Evolutionary conservation across 2,113 vertebrate species (phyloP).

Genomic region (Junco hyemalis): DNA sequence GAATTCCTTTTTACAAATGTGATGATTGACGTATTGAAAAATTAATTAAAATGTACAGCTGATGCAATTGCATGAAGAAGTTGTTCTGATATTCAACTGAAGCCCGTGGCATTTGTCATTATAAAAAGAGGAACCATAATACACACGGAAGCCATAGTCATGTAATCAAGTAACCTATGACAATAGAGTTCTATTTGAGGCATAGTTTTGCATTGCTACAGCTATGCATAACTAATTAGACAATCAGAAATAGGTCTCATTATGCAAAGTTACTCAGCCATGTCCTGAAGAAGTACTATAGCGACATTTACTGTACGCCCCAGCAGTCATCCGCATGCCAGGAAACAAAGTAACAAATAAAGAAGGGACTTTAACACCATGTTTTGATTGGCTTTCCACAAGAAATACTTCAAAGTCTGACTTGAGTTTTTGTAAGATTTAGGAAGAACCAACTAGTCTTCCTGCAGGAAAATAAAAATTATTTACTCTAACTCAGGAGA

Average conservation of each 20-base stretch:
- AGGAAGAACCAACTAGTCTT: not conserved
- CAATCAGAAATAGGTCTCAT: constrained; percentile 56
- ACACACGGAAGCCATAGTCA: not conserved
- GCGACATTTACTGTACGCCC: not conserved
- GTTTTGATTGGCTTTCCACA: not conserved
- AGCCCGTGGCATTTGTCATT: not conserved
- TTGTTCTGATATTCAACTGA: not conserved
- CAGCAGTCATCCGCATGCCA: constrained; percentile 35
- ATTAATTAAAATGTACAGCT: constrained; percentile 4
- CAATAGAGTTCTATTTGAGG: constrained; percentile 49
- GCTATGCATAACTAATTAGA: constrained; percentile 56
- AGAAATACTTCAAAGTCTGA: not conserved
- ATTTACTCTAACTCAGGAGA: not conserved
- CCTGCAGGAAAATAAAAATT: not conserved
- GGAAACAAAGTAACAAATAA: constrained; percentile 2
- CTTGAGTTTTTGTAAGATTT: not conserved
- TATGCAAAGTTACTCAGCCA: constrained; percentile 51
- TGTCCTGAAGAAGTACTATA: constrained; percentile 34
- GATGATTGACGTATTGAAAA: not conserved
- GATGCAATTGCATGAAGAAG: not conserved
- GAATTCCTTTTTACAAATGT: not conserved
- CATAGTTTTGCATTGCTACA: constrained; percentile 34
- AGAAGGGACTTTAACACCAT: not conserved
- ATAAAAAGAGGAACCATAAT: not conserved
- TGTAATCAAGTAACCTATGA: constrained; percentile 45